Percentiles rank a stretch among this genome's conserved stretches.
Conservation (phyloP, 2,113 vertebrate species). For the Gymnarchus niloticus region DNA sequence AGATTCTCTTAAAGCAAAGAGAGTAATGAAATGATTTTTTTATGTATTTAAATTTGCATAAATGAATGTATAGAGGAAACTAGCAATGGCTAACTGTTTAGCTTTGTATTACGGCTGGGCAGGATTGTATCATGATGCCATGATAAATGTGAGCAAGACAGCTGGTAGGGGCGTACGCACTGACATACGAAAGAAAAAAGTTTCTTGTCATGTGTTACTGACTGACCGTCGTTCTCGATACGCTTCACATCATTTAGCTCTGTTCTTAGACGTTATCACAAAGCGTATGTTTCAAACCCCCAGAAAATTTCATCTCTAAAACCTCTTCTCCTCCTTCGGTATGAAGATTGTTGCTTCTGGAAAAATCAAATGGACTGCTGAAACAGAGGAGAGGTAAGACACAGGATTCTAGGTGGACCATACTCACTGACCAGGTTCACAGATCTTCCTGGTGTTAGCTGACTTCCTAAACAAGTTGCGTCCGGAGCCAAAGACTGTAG, state of each 20-base stretch:
- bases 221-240: neutral
- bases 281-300: neutral
- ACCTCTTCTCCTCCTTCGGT: no score
- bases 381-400: neutral
- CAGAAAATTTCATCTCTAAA: no score
- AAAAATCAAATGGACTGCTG: neutral
- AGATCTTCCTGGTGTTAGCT: conserved; percentile 76
- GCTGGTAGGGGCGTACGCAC: no score
- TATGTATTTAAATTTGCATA: neutral
- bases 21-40: neutral
- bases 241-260: neutral
- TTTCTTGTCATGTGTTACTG: neutral
- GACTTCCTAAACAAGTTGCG: conserved; percentile 82
- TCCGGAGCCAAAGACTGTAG: conserved; percentile 85
- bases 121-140: neutral
- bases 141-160: conserved; percentile 22
- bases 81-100: neutral
- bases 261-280: neutral
- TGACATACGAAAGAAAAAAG: neutral
- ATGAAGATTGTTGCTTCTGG: neutral
- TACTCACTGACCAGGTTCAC: conserved; percentile 75
- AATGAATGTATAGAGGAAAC: neutral
- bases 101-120: neutral
- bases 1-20: neutral
- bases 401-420: neutral